phyloP scores from a whole-genome alignment of 2,797 vertebrate genomes.

The Myiotriccus ornatus region DNA sequence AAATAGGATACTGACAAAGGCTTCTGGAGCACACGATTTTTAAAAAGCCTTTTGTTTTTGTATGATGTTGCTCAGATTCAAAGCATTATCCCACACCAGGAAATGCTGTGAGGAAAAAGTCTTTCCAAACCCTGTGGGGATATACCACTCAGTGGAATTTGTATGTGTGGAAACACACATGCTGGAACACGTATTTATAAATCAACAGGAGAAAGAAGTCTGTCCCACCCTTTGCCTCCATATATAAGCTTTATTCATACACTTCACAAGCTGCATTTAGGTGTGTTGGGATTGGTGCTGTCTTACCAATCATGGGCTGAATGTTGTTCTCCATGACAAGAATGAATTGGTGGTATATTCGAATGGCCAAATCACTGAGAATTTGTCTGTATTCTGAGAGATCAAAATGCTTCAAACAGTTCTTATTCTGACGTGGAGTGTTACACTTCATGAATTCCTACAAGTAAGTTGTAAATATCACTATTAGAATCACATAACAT shows the following conservation, averaged over 20 bases:
- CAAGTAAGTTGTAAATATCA: neutral
- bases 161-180: neutral
- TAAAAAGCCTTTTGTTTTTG: neutral
- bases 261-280: neutral
- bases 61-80: neutral
- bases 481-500: neutral
- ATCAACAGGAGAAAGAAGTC: neutral
- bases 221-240: neutral
- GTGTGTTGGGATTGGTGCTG: neutral
- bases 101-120: neutral
- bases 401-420: constrained; percentile 93
- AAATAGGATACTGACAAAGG: neutral
- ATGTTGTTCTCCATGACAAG: constrained; percentile 87
- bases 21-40: neutral
- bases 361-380: constrained; percentile 94
- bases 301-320: constrained; percentile 89
- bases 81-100: neutral
- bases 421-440: constrained; percentile 87
- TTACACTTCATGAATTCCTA: constrained; percentile 92
- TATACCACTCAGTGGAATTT: neutral
- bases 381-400: constrained; percentile 95
- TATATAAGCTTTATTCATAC: neutral
- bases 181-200: neutral
- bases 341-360: constrained; percentile 90
- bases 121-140: neutral